Evolutionary conservation across 1,140 invertebrate genomes (phyloP).

Genomic region (Lysiphlebus fabarum): DNA sequence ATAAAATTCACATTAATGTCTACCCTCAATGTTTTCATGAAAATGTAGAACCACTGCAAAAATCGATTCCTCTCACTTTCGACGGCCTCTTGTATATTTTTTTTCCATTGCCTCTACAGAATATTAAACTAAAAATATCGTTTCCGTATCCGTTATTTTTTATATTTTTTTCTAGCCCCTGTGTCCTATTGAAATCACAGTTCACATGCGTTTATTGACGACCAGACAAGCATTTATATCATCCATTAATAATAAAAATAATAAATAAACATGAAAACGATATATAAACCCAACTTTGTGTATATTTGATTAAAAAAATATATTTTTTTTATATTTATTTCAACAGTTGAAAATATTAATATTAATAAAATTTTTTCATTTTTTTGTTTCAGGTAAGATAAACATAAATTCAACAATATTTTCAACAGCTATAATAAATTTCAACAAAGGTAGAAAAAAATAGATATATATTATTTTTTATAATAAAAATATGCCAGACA

Average conservation of each 20-base stretch:
- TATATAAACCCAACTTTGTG: neutral
- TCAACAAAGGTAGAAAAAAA: too few species aligned
- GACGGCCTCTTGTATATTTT: neutral
- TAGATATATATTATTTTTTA: too few species aligned
- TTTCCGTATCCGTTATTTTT: constrained; percentile 24
- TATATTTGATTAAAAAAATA: constrained; percentile 4
- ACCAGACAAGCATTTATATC: neutral
- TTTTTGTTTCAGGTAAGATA: constrained; percentile 36
- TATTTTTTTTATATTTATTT: neutral
- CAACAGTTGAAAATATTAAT: neutral
- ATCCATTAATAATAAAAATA: too few species aligned
- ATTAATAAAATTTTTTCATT: neutral
- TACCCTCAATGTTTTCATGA: too few species aligned
- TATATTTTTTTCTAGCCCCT: neutral
- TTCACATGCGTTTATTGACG: constrained; percentile 11
- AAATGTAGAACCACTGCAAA: neutral
- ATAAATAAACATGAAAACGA: too few species aligned
- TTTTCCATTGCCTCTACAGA: constrained; percentile 31
- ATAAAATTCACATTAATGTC: too few species aligned
- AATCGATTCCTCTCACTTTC: neutral
- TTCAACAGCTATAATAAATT: too few species aligned
- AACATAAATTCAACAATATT: too few species aligned
- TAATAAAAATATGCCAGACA: too few species aligned
- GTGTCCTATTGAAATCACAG: constrained; percentile 10
- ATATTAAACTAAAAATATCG: constrained; percentile 36